A percentile compares a stretch with the other conserved stretches of the same genome.
Evolutionary conservation across 2,113 vertebrate species (phyloP).

Genomic region (Neotoma lepida): DNA sequence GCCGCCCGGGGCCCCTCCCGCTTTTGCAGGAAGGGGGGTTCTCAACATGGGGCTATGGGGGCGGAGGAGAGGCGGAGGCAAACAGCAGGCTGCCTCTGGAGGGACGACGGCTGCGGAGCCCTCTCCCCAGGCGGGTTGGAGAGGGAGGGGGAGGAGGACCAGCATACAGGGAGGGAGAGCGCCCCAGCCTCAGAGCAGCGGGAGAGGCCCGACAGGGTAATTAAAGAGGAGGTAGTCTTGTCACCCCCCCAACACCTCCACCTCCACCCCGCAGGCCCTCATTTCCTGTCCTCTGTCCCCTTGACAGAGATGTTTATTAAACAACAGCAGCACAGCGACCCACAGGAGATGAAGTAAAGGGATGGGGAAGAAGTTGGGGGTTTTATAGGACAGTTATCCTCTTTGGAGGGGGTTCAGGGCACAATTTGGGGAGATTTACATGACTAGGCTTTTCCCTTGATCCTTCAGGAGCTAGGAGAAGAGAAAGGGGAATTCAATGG

Average conservation of each 20-base stretch:
- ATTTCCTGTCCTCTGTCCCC: constrained; percentile 70
- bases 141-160: constrained; percentile 31
- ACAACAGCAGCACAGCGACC: constrained; percentile 60
- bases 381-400: not conserved
- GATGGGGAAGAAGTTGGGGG: constrained; percentile 15
- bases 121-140: constrained; percentile 72
- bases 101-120: constrained; percentile 74
- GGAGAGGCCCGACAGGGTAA: constrained; percentile 41
- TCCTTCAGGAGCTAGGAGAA: not conserved
- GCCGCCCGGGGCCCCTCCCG: constrained; percentile 49
- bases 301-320: constrained; percentile 76
- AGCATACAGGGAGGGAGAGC: not conserved
- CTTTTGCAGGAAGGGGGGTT: constrained; percentile 47
- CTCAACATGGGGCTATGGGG: constrained; percentile 46
- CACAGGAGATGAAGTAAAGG: constrained; percentile 51
- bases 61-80: constrained; percentile 53
- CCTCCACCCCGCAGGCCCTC: constrained; percentile 45
- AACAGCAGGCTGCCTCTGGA: constrained; percentile 58
- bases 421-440: not conserved
- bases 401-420: not conserved
- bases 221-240: constrained; percentile 61
- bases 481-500: not conserved
- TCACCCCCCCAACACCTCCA: constrained; percentile 47
- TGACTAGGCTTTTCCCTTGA: not conserved
- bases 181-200: not conserved